Conservation (phyloP, 2,113 vertebrate species). For the Ifrita kowaldi region DNA sequence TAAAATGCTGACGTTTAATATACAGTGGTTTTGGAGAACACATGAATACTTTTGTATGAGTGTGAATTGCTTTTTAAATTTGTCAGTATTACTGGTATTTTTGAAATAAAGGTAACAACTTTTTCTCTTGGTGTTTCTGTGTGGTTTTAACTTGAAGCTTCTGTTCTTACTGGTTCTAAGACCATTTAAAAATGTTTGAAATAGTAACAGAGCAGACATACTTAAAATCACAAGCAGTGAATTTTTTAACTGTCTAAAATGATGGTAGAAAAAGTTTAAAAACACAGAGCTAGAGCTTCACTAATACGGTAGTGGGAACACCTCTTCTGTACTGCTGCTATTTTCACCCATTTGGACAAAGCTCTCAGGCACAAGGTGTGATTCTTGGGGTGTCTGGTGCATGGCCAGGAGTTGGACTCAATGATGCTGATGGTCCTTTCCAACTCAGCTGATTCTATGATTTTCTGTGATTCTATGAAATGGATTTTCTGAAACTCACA, state of each 20-base stretch:
- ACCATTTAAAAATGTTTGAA: background rate
- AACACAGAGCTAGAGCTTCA: background rate
- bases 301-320: background rate
- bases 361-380: background rate
- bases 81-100: slow-evolving; percentile 82
- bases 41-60: slow-evolving; percentile 75
- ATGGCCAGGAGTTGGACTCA: background rate
- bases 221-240: background rate
- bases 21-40: slow-evolving; percentile 67
- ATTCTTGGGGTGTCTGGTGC: background rate
- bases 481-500: background rate
- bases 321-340: background rate
- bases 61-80: slow-evolving; percentile 75
- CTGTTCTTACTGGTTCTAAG: background rate
- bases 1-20: slow-evolving; percentile 69
- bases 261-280: background rate
- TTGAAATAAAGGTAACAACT: slow-evolving; percentile 79
- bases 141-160: background rate
- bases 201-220: background rate
- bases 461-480: background rate
- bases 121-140: slow-evolving; percentile 35
- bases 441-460: background rate
- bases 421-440: background rate
- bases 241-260: background rate
- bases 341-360: background rate